Base-by-base conservation (phyloP, 1,140 invertebrate species). In the Pogonus chalceus region DNA sequence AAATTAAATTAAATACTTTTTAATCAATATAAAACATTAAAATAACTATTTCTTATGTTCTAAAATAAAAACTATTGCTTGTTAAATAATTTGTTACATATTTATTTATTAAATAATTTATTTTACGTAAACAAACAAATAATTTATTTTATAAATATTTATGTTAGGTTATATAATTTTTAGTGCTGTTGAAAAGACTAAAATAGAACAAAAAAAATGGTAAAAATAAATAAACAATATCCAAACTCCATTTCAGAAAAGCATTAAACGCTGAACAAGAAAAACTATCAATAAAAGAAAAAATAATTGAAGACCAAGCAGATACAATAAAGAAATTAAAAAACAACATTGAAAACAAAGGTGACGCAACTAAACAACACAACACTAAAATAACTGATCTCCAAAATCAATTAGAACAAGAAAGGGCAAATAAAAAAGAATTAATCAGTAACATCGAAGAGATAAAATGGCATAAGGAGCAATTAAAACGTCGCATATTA, bases 281-380 rank as follows among this genome's bases (percentile, higher is more conserved):
- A 14, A 62, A 58, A 16, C 21, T 57, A 23, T 43, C 59, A 23
- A 22, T 61, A 1, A 62, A 64, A 56, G 61, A 64, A 52, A 64
- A 64, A 56, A 62, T 64, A 52, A 61, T 64, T 12, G 31, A 58
- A 37, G 63, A 62, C 46, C 63, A 64, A 56, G 55, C 56, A 9
- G 35, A 60, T 14, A 60, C 60, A 14, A 64, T 62, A 20, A n/a
- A 50, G 2, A 51, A 58, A 22, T 55, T 50, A 24, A 43, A 43
- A 43, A 43, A 9, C 18, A 43, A 14, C 14, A 43, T 12, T 7
- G 3, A 3, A 18, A 10, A 4, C 9, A 43, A 43, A 16, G 18
- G 18, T 12, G 18, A 43, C 3, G 18, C 9, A 18, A 7, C 4
- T 9, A 16, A 4, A 43, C 7, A 43, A 43, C 37, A 4, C 9